phyloP scores from a whole-genome alignment of 2,797 vertebrate species.

The Semotilus atromaculatus region DNA sequence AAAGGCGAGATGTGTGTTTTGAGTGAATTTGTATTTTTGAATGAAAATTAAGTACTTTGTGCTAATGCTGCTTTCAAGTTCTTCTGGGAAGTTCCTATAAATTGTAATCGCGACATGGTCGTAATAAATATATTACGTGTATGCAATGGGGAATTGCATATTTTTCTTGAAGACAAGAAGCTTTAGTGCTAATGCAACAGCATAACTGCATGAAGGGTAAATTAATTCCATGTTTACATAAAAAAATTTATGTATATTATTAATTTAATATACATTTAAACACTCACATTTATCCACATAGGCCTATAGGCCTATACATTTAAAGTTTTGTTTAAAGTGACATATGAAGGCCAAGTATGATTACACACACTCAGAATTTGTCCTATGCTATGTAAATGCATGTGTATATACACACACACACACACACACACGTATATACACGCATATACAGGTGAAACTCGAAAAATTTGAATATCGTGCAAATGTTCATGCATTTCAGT shows the following conservation, averaged over 20 bases:
- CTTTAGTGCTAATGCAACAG: background rate
- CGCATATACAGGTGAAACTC: no score
- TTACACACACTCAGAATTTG: no score
- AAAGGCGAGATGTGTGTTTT: background rate
- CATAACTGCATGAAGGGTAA: background rate
- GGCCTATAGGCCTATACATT: no score
- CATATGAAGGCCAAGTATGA: no score
- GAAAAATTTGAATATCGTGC: no score
- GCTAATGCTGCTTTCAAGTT: conserved; percentile 31
- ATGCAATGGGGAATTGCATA: no score
- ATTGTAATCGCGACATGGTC: background rate
- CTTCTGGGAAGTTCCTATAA: background rate
- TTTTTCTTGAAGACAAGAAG: background rate
- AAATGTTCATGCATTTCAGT: no score
- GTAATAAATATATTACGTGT: background rate
- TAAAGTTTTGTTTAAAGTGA: no score
- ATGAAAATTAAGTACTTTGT: background rate
- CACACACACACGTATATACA: no score
- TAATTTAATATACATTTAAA: background rate
- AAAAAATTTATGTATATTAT: background rate
- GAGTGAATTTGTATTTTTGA: background rate
- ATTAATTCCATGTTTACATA: background rate
- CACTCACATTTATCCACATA: background rate
- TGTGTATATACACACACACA: background rate
- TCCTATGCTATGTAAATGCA: no score